These are phyloP conservation scores for Nycticebus coucang DNA, from an alignment of 2,113 vertebrate species.

Conservation along the genomic window DNA sequence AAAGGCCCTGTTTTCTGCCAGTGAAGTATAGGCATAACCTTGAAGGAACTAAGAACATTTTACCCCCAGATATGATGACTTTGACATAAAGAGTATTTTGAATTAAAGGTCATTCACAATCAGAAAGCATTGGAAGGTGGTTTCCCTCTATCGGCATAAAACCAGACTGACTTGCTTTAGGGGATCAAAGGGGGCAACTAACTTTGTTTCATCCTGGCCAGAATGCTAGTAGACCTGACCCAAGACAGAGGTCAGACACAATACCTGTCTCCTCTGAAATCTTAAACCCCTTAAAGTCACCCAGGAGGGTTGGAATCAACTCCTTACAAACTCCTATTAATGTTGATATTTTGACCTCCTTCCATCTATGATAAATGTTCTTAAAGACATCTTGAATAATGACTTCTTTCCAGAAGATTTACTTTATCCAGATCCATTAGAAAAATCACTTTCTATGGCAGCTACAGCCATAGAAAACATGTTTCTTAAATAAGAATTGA, in stretches of 20 bases:
- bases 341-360: neutral
- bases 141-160: no score
- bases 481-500: neutral
- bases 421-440: neutral
- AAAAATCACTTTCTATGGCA: neutral
- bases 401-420: neutral
- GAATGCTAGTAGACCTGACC: no score
- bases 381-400: neutral
- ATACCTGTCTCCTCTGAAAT: no score
- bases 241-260: no score
- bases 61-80: no score
- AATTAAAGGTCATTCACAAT: no score
- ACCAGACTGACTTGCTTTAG: no score
- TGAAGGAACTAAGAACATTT: no score
- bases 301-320: neutral
- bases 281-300: neutral
- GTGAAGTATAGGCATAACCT: neutral
- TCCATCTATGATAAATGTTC: neutral
- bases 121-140: no score
- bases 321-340: neutral
- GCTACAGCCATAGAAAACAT: neutral
- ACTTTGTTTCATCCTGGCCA: no score
- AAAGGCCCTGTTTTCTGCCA: neutral
- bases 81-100: no score
- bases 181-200: no score